Evolutionary conservation across 2,797 vertebrate species (phyloP), one percentile per base, ranked within the genome.

Genomic region (Sebastes nivosus): DNA sequence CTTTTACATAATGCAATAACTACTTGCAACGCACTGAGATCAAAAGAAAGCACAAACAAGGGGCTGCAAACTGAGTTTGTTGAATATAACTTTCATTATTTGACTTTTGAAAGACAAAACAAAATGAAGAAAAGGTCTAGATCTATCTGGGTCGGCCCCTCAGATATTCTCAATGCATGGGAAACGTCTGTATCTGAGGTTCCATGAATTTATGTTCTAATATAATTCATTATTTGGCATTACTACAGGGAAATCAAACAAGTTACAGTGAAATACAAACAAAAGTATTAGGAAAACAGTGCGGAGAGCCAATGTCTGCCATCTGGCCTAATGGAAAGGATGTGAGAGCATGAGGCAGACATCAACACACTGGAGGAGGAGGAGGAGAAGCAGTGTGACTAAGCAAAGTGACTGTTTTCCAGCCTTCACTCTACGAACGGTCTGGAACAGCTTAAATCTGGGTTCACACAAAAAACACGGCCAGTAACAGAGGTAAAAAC

Each of bases 261-360:
- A 75, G 63, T 71, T 61, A 59, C 42, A 71, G 61, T 69, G 32
- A 61, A 73, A 61, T 55, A 63, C 38, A 77, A 78, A 73, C 46
- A 50, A 60, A 42, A 80, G 68, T 25, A 74, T 73, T 67, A 74
- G 75, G 81, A 84, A 91, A 92, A 82, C 46, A 61, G 24, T 7
- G 5, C 1, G 25, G 16, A 71, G 42, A 80, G 75, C 77, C 83
- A 88, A 12, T 12, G 73, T 88, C 87, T 81, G 57, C 71, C 77
- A 80, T 92, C 65, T 92, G 83, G 81, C 54, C 52, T 24, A 72
- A 81, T 80, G 87, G 89, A 93, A 90, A 89, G 82, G 86, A 84
- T 52, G 25, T 86, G 77, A 93, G 71, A 61, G 57, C 82, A 88
- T 67, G 60, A 59, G 77, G 78, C 38, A 86, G 81, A 92, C 83